phyloP scores from a whole-genome alignment of 1,140 invertebrate genomes.

The Hestina assimilis region DNA sequence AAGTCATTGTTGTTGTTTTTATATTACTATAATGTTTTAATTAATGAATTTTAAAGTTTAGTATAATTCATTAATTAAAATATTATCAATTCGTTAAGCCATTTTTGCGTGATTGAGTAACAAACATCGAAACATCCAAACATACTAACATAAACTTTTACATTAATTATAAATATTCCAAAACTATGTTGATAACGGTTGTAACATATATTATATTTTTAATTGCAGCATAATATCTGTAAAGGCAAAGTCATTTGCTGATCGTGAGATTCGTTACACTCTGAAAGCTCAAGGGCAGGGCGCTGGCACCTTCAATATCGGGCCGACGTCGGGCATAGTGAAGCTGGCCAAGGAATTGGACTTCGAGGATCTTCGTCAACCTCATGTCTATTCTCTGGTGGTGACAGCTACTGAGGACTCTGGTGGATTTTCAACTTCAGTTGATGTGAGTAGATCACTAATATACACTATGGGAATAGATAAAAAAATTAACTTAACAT shows the following conservation, averaged over 20 bases:
- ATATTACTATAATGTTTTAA: no score
- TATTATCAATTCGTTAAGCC: no score
- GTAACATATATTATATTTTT: conserved; percentile 11
- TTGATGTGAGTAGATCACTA: conserved; percentile 83
- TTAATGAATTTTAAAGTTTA: no score
- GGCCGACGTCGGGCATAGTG: conserved; percentile 94
- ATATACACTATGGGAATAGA: not conserved
- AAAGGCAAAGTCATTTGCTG: conserved; percentile 97
- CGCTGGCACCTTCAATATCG: conserved; percentile 96
- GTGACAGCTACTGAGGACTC: conserved; percentile 97
- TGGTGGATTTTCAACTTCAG: conserved; percentile 95
- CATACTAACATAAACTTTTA: no score
- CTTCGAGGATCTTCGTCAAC: conserved; percentile 95
- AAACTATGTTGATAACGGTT: no score
- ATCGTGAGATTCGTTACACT: conserved; percentile 95
- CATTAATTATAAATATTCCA: no score
- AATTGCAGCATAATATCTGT: conserved; percentile 94
- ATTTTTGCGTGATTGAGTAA: no score
- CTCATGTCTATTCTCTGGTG: conserved; percentile 93
- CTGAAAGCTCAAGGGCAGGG: conserved; percentile 95
- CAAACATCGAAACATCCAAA: no score
- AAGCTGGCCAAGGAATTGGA: conserved; percentile 96
- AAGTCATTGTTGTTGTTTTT: no score
- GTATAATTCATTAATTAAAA: no score
- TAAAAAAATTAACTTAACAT: no score